Conservation (phyloP, 2,113 vertebrate species). For the Crotophaga sulcirostris region DNA sequence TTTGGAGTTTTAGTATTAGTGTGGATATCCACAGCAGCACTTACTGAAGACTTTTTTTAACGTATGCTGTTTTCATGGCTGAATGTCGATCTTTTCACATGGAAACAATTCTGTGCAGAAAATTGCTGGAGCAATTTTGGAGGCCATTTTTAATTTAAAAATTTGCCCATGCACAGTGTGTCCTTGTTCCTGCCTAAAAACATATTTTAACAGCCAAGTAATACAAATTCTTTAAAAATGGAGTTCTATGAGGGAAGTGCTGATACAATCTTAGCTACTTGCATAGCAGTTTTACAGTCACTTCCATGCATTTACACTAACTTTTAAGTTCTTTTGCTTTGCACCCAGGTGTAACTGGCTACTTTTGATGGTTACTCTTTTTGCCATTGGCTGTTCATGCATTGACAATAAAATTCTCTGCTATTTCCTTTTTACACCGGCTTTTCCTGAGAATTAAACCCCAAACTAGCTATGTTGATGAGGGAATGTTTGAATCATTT, state of each 20-base stretch:
- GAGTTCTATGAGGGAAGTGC: background rate
- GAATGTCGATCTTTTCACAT: slow-evolving; percentile 26
- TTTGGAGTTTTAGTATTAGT: background rate
- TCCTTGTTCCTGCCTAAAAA: slow-evolving; percentile 46
- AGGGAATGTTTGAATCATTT: background rate
- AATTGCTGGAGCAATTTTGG: slow-evolving; percentile 54
- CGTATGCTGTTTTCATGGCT: background rate
- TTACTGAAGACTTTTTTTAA: background rate
- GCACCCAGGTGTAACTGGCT: background rate
- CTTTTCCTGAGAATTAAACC: background rate
- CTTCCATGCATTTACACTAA: background rate
- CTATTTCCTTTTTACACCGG: background rate
- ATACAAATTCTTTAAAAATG: slow-evolving; percentile 20
- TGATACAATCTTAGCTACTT: background rate
- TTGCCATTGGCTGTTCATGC: background rate
- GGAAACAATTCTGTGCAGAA: slow-evolving; percentile 56
- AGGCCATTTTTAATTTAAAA: slow-evolving; percentile 46
- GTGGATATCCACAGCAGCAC: background rate
- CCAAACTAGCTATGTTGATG: background rate
- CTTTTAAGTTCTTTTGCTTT: background rate
- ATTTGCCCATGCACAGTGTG: background rate
- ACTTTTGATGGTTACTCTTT: background rate
- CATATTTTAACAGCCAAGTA: slow-evolving; percentile 18
- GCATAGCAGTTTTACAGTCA: background rate
- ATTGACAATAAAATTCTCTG: background rate